Conservation (phyloP, 2,888 invertebrate genomes). For the Magallana nippona region DNA sequence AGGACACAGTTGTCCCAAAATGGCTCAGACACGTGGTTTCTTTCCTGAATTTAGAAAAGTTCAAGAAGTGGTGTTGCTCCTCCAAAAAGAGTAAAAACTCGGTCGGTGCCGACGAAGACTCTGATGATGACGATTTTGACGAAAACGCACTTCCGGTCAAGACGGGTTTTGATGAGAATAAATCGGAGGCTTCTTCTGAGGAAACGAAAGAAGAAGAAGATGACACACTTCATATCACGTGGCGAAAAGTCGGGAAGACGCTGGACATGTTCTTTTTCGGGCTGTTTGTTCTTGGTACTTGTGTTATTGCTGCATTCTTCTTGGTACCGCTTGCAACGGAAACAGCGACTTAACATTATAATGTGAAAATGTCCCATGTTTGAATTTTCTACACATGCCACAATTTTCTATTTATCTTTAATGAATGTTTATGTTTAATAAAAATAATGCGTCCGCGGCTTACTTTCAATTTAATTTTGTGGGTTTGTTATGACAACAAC, state of each 20-base stretch:
- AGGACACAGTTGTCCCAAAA: slow-evolving; percentile 44
- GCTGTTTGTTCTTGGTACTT: slow-evolving; percentile 40
- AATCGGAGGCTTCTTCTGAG: slow-evolving; percentile 5
- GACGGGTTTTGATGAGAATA: slow-evolving; percentile 1
- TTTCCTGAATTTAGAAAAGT: slow-evolving; percentile 41
- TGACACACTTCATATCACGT: slow-evolving; percentile 38
- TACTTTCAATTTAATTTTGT: too few species aligned
- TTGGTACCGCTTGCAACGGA: slow-evolving; percentile 38
- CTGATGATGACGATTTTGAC: slow-evolving; percentile 5
- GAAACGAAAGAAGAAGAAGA: slow-evolving; percentile 28
- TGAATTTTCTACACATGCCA: neutral
- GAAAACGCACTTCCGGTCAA: slow-evolving; percentile 20
- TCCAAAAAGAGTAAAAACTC: slow-evolving; percentile 12
- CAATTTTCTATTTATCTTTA: too few species aligned
- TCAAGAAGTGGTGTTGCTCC: slow-evolving; percentile 44
- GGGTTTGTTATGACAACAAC: too few species aligned
- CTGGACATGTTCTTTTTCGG: slow-evolving; percentile 46
- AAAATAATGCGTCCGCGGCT: too few species aligned
- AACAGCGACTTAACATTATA: neutral
- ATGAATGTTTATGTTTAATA: too few species aligned
- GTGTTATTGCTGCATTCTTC: slow-evolving; percentile 37
- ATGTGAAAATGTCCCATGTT: neutral
- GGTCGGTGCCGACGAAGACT: neutral
- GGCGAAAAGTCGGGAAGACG: slow-evolving; percentile 45
- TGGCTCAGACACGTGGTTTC: slow-evolving; percentile 47